A percentile compares a stretch with the other conserved stretches of the same genome.
These are phyloP conservation scores for Catocala sponsa DNA, from an alignment of 2,888 invertebrate genomes.

Conservation along the genomic window DNA sequence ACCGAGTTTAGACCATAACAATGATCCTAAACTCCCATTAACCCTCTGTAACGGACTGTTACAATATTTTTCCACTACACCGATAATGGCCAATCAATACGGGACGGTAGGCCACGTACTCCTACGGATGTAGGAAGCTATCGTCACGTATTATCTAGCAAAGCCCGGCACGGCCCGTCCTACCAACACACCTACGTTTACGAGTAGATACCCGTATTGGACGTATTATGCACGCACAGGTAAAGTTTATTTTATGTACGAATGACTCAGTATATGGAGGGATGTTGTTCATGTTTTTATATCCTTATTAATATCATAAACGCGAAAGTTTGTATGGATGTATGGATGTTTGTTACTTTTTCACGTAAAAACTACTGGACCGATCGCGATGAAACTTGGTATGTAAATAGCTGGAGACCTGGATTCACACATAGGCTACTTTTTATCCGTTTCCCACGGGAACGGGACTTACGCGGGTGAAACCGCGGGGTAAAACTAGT, in stretches of 20 bases:
- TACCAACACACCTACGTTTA: constrained; percentile 11
- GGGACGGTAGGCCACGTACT: not conserved
- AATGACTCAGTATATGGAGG: not conserved
- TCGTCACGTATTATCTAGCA: constrained; percentile 34
- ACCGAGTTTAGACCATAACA: constrained; percentile 1
- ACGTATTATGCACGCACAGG: constrained; percentile 1
- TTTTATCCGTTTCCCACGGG: no score
- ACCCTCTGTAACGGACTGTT: not conserved
- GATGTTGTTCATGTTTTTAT: not conserved
- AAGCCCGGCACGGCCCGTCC: constrained; percentile 9
- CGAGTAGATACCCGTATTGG: no score
- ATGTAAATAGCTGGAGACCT: no score
- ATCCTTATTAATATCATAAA: no score
- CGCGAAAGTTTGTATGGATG: no score
- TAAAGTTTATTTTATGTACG: constrained; percentile 14
- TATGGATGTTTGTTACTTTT: no score
- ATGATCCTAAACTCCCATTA: constrained; percentile 17
- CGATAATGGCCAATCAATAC: constrained; percentile 23
- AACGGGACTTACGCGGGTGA: no score
- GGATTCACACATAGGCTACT: no score
- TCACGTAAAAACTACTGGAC: no score
- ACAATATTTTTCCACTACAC: constrained; percentile 20
- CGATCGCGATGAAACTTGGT: no score
- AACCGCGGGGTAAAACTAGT: no score
- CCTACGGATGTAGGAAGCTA: constrained; percentile 18